A percentile compares a stretch with the other conserved stretches of the same genome.
phyloP scores from a whole-genome alignment of 2,888 invertebrate species.

The Empis stercorea region DNA sequence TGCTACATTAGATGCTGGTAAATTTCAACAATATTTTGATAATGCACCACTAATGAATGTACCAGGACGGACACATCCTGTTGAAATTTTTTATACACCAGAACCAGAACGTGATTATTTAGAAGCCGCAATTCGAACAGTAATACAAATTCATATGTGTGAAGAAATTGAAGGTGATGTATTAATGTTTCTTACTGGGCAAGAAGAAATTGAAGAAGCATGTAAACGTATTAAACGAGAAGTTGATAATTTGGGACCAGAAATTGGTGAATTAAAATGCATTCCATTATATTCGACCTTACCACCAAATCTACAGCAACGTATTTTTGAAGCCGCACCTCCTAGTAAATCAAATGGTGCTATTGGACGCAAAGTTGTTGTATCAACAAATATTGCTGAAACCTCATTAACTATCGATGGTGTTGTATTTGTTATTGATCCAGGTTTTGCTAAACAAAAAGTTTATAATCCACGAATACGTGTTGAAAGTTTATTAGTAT shows the following conservation, averaged over 20 bases:
- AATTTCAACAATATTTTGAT: conserved; percentile 98
- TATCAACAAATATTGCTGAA: conserved; percentile 98
- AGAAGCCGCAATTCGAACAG: conserved; percentile 96
- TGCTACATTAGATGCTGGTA: conserved; percentile 97
- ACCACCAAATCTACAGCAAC: conserved; percentile 91
- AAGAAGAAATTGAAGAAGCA: conserved; percentile 96
- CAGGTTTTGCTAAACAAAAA: conserved; percentile 99
- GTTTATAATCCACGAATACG: conserved; percentile 57
- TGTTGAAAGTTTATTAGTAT: conserved; percentile 94
- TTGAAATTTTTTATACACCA: conserved; percentile 97
- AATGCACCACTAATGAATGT: conserved; percentile 98
- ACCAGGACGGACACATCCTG: conserved; percentile 90
- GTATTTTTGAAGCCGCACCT: conserved; percentile 95
- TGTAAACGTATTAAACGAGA: conserved; percentile 95
- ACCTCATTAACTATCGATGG: conserved; percentile 98
- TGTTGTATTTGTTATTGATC: conserved; percentile 98
- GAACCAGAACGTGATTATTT: conserved; percentile 96
- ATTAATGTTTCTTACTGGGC: conserved; percentile 77
- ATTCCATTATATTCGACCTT: conserved; percentile 97
- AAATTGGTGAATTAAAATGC: conserved; percentile 94
- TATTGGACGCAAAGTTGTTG: conserved; percentile 84
- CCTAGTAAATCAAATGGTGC: conserved; percentile 80
- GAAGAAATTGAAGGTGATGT: conserved; percentile 88
- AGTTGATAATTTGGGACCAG: conserved; percentile 89
- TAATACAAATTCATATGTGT: conserved; percentile 89